Evolutionary conservation across 2,797 vertebrate genomes (phyloP), one percentile per base, ranked within the genome.

Genomic region (Hippoglossus hippoglossus): DNA sequence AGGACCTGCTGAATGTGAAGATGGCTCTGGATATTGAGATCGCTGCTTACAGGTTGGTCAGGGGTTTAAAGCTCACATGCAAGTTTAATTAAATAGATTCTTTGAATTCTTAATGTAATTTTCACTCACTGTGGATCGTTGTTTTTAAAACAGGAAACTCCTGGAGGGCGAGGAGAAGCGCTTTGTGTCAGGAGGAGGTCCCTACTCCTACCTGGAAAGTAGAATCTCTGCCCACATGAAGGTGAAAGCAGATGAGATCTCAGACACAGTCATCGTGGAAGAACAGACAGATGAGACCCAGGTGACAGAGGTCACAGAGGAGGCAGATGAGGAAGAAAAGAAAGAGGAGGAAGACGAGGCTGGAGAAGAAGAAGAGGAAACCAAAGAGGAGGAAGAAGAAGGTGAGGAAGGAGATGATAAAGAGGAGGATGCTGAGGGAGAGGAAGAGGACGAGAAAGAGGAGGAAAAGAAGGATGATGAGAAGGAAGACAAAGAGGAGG

Each of bases 1-100:
- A 99, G 88, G 97, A 98, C 49, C 94, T 99, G 81, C 95, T 99
- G 82, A 99, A 99, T 0, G 96, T 98, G 80, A 99, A 99, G 92
- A 99, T 99, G 97, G 97, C 97, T 52, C 90, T 99, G 70, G 97
- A 99, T 84, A 98, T 99, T 0, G 97, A 99, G 83, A 99, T 99
- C 0, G 96, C 97, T 31, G 96, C 97, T 34, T 99, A 99, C 59
- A 97, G 97, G 97, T 98, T 77, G 4, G 85, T 84, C 39, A 26
- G 22, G 22, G n/a, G 44, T 59, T 57, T 21, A 52, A 69, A 63
- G 52, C 5, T 11, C 22, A 28, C 9, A 63, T 44, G 12, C 11
- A 16, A 1, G 39, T 41, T 18, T 49, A 9, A 44, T 56, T 28
- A 6, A 31, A 60, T 13, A 6, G 3, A n/a, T 56, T 12, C 3